phyloP scores from a whole-genome alignment of 2,888 invertebrate genomes.

The Gastracanthus pulcherrimus region DNA sequence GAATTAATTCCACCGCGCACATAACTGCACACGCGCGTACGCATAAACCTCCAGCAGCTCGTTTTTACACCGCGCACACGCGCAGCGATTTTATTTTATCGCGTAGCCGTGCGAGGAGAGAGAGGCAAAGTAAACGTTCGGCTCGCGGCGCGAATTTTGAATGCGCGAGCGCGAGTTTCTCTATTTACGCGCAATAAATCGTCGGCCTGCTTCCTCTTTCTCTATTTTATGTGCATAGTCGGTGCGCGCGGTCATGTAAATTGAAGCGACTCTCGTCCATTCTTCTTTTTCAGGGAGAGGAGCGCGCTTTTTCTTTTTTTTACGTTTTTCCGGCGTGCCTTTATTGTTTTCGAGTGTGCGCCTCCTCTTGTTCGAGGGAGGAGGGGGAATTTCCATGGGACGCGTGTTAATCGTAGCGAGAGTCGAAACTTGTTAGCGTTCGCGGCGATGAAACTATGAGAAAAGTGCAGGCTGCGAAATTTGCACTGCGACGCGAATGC shows the following conservation, averaged over 20 bases:
- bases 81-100: slow-evolving; percentile 34
- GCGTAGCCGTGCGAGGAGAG: neutral
- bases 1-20: slow-evolving; percentile 10
- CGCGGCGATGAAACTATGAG: neutral
- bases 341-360: neutral
- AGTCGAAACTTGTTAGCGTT: neutral
- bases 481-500: neutral
- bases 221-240: too few species aligned
- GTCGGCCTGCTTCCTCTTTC: neutral
- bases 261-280: slow-evolving; percentile 20
- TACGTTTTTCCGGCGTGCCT: neutral
- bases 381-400: too few species aligned
- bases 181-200: slow-evolving; percentile 51
- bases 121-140: neutral
- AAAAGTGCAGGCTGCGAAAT: neutral
- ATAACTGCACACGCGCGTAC: neutral
- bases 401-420: too few species aligned
- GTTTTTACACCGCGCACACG: too few species aligned
- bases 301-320: neutral
- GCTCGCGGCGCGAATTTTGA: slow-evolving; percentile 34
- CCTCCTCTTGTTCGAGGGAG: neutral
- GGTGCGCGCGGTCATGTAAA: slow-evolving; percentile 23
- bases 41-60: neutral
- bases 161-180: slow-evolving; percentile 32
- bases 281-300: too few species aligned